Evolutionary conservation across 2,113 vertebrate species (phyloP).

Genomic region (Maylandia zebra): DNA sequence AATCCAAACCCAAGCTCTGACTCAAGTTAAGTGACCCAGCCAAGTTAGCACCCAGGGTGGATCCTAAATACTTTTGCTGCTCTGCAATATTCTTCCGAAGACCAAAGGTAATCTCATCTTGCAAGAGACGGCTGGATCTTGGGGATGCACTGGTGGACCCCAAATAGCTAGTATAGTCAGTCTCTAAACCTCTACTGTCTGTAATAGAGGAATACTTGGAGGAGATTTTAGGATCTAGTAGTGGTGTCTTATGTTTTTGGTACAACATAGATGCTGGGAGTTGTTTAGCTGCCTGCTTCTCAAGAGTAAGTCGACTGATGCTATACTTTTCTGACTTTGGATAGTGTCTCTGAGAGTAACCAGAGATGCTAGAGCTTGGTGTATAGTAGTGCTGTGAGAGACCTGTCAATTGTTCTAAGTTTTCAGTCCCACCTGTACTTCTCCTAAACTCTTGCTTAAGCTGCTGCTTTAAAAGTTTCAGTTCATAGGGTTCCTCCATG

Average conservation of each 20-base stretch:
- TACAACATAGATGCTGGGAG: slow-evolving; percentile 91
- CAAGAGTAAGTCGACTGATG: slow-evolving; percentile 92
- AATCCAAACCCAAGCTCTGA: slow-evolving; percentile 76
- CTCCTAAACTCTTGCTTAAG: slow-evolving; percentile 97
- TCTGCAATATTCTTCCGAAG: slow-evolving; percentile 96
- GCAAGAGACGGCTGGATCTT: slow-evolving; percentile 85
- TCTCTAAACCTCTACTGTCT: slow-evolving; percentile 86
- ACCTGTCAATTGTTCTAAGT: slow-evolving; percentile 85
- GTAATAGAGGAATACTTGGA: slow-evolving; percentile 93
- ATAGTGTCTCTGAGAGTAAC: slow-evolving; percentile 83
- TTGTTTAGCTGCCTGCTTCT: slow-evolving; percentile 97
- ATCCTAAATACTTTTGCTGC: slow-evolving; percentile 92
- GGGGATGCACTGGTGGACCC: slow-evolving; percentile 81
- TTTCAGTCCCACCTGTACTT: slow-evolving; percentile 87
- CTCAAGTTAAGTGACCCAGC: slow-evolving; percentile 81
- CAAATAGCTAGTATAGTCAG: slow-evolving; percentile 88
- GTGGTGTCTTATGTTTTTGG: slow-evolving; percentile 90
- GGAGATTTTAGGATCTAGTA: slow-evolving; percentile 85
- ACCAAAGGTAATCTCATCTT: slow-evolving; percentile 95
- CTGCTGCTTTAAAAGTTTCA: slow-evolving; percentile 96
- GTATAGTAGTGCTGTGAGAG: slow-evolving; percentile 91
- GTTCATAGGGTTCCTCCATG: slow-evolving; percentile 97
- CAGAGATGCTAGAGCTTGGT: slow-evolving; percentile 68
- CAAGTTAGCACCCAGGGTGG: slow-evolving; percentile 80
- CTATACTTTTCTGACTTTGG: slow-evolving; percentile 97